phyloP scores from a whole-genome alignment of 2,888 invertebrate species.

The Megastigmus dorsalis region DNA sequence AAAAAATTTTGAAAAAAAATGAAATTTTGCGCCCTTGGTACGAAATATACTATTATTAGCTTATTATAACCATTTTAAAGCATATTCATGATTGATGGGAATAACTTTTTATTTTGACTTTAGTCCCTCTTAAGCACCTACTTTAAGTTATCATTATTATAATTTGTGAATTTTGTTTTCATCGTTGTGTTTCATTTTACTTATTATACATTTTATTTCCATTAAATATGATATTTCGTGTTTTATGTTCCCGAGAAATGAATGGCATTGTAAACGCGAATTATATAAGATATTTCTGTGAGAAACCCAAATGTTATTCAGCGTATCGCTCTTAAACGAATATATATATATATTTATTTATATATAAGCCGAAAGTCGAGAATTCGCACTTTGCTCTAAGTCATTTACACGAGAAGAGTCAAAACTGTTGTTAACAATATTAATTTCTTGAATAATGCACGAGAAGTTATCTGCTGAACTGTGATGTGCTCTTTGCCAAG shows the following conservation, averaged over 20 bases:
- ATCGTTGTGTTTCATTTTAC: slow-evolving; percentile 28
- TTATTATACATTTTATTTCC: slow-evolving; percentile 22
- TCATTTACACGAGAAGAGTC: slow-evolving; percentile 35
- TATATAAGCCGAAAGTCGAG: slow-evolving; percentile 22
- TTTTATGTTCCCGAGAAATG: neutral
- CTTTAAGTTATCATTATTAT: slow-evolving; percentile 21
- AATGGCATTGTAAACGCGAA: slow-evolving; percentile 29
- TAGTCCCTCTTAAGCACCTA: neutral
- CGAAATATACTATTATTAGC: no score
- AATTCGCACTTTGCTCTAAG: slow-evolving; percentile 44
- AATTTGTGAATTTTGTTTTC: slow-evolving; percentile 40
- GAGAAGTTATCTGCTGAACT: slow-evolving; percentile 32
- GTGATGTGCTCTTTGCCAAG: slow-evolving; percentile 49
- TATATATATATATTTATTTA: slow-evolving; percentile 4
- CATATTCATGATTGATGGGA: no score
- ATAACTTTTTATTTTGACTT: no score
- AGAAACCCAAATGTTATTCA: slow-evolving; percentile 25
- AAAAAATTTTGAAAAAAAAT: neutral
- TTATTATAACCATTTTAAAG: no score
- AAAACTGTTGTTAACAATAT: slow-evolving; percentile 20
- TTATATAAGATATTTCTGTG: slow-evolving; percentile 21
- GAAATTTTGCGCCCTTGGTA: no score
- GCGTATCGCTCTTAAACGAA: slow-evolving; percentile 41
- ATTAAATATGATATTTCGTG: neutral
- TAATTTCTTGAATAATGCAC: slow-evolving; percentile 22